These are phyloP conservation scores for Agrotis puta DNA, from an alignment of 2,888 invertebrate genomes.

Conservation along the genomic window DNA sequence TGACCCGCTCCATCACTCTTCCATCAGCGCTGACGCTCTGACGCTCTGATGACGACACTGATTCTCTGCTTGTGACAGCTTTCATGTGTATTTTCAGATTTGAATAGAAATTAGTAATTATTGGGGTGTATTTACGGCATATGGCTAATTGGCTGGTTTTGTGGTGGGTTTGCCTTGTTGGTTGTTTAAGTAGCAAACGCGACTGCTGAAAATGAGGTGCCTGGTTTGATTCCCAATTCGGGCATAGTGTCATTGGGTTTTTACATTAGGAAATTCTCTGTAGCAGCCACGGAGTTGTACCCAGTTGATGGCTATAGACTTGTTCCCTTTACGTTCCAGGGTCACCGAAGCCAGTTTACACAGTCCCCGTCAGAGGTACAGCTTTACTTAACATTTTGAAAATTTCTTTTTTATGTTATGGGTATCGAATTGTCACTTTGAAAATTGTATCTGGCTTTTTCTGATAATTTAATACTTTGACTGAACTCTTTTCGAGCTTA, in stretches of 20 bases:
- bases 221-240: no score
- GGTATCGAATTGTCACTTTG: not conserved
- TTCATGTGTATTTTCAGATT: conserved; percentile 49
- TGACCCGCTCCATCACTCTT: conserved; percentile 88
- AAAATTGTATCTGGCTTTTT: not conserved
- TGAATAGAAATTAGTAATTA: conserved; percentile 22
- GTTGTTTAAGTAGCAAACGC: not conserved
- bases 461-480: not conserved
- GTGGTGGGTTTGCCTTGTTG: no score
- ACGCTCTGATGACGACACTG: conserved; percentile 60
- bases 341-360: no score
- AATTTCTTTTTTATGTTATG: not conserved
- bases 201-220: no score
- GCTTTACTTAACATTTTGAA: no score
- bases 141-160: conserved; percentile 34
- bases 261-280: no score
- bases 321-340: no score
- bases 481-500: no score
- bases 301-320: no score
- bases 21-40: conserved; percentile 73
- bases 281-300: no score
- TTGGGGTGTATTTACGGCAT: conserved; percentile 16
- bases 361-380: no score
- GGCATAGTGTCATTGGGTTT: no score
- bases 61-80: conserved; percentile 37